These are phyloP conservation scores for Pristionchus fissidentatus DNA, from an alignment of 2,888 invertebrate genomes.

Conservation along the genomic window DNA sequence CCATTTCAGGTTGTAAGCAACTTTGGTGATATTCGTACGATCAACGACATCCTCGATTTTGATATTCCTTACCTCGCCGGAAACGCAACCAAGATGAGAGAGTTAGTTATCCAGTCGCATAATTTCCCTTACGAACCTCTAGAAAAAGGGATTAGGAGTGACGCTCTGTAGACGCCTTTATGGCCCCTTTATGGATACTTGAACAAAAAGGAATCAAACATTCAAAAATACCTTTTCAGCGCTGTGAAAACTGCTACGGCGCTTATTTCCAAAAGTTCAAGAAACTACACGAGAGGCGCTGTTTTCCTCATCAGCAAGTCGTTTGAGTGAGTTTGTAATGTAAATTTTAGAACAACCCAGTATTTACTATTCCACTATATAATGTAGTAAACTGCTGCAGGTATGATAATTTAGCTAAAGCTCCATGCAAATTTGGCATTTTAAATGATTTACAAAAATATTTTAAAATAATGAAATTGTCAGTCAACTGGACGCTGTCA, in stretches of 20 bases:
- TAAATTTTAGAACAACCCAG: no score
- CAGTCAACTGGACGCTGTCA: constrained; percentile 13
- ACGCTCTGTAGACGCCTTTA: no score
- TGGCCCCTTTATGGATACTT: no score
- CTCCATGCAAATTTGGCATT: no score
- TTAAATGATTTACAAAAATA: no score
- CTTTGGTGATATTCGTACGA: neutral
- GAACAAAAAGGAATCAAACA: neutral
- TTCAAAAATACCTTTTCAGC: neutral
- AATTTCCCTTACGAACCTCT: no score
- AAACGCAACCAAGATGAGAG: constrained; percentile 13
- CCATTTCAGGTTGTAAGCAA: neutral
- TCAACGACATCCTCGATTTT: neutral
- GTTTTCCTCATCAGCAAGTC: constrained; percentile 34
- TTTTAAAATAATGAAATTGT: neutral
- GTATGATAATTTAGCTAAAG: no score
- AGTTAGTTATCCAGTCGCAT: no score
- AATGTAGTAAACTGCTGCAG: no score
- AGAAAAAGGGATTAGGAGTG: no score
- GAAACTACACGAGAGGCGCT: neutral
- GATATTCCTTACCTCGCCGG: neutral
- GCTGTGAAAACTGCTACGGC: neutral
- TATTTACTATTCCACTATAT: no score
- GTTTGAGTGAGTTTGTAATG: neutral
- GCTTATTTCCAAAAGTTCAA: neutral